Evolutionary conservation across 2,113 vertebrate genomes (phyloP).

Genomic region (Gila orcuttii): DNA sequence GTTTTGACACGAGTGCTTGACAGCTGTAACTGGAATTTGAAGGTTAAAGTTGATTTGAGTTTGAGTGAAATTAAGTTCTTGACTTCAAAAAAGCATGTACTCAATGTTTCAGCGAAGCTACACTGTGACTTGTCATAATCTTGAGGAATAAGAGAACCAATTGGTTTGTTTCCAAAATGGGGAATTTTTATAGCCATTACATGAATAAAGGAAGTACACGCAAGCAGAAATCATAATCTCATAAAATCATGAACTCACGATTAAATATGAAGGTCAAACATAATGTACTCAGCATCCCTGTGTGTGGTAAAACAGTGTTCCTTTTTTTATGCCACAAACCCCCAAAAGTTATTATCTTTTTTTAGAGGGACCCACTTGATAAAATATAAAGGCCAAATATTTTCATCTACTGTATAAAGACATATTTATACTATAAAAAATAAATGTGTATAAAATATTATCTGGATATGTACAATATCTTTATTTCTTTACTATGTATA

Average conservation of each 20-base stretch:
- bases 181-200: not conserved
- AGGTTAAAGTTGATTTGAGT: slow-evolving; percentile 19
- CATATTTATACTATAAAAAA: no score
- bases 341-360: no score
- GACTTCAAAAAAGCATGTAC: slow-evolving; percentile 54
- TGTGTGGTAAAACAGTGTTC: no score
- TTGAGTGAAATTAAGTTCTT: slow-evolving; percentile 14
- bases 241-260: not conserved
- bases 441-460: no score
- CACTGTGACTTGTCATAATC: not conserved
- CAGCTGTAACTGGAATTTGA: slow-evolving; percentile 17
- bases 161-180: not conserved
- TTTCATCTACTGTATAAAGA: no score
- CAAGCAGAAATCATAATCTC: not conserved
- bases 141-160: not conserved
- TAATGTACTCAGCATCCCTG: no score
- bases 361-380: no score
- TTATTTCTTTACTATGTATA: no score
- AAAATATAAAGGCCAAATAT: no score
- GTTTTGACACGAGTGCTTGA: not conserved
- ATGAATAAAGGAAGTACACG: not conserved
- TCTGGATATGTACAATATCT: no score
- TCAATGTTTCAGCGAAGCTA: not conserved
- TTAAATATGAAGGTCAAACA: not conserved
- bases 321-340: no score